Evolutionary conservation across 2,888 invertebrate species (phyloP).

Genomic region (Odontomyia ornata): DNA sequence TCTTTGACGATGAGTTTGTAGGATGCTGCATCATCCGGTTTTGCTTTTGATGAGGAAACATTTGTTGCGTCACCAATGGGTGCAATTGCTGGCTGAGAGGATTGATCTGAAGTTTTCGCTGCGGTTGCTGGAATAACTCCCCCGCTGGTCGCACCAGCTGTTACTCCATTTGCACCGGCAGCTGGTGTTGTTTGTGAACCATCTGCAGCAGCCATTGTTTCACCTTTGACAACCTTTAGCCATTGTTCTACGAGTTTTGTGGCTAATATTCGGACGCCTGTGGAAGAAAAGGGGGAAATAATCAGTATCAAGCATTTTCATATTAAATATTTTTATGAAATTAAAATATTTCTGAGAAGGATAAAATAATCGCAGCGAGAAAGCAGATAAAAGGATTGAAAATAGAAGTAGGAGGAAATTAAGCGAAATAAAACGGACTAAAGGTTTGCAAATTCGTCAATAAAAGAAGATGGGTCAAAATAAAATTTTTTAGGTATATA

Average conservation of each 20-base stretch:
- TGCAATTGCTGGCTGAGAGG: not conserved
- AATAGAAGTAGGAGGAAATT: no score
- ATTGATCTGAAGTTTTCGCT: not conserved
- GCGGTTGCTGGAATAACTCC: slow-evolving; percentile 47
- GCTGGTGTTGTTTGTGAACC: not conserved
- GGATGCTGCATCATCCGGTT: slow-evolving; percentile 58
- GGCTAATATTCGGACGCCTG: slow-evolving; percentile 81
- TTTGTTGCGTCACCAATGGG: not conserved
- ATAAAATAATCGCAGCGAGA: not conserved
- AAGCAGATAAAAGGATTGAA: not conserved
- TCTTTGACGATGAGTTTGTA: slow-evolving; percentile 77
- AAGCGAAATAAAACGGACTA: no score
- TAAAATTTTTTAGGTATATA: no score
- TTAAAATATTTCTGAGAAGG: not conserved
- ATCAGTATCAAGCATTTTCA: not conserved
- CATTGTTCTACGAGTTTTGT: slow-evolving; percentile 87
- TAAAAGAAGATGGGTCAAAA: no score
- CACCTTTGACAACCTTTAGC: slow-evolving; percentile 87
- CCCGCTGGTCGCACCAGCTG: not conserved
- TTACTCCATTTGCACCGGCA: not conserved
- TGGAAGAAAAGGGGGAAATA: not conserved
- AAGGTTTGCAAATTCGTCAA: no score
- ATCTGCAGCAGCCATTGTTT: slow-evolving; percentile 62
- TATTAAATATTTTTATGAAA: slow-evolving; percentile 43
- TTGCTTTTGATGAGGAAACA: slow-evolving; percentile 53